These are phyloP conservation scores for Pseudomugil gertrudae DNA, from an alignment of 2,797 vertebrate species.

Conservation along the genomic window DNA sequence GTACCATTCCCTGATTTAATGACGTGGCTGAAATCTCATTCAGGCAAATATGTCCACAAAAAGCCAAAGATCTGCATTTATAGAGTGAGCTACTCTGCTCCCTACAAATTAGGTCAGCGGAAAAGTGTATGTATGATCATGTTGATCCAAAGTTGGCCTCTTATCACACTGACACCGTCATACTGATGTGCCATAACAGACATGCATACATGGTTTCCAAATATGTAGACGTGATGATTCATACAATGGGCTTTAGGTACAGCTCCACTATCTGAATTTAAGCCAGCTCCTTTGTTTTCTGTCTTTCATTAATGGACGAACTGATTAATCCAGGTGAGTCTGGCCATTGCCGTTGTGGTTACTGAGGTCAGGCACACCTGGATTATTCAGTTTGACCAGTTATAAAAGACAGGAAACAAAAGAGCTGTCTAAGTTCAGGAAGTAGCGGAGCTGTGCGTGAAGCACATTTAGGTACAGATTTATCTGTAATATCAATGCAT, in stretches of 20 bases:
- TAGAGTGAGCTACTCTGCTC: background rate
- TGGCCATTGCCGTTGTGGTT: too few relatives aligned
- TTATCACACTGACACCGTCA: background rate
- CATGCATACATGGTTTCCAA: constrained; percentile 5
- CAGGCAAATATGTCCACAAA: background rate
- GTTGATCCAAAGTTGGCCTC: background rate
- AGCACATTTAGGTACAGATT: background rate
- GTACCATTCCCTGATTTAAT: constrained; percentile 46
- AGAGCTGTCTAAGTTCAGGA: too few relatives aligned
- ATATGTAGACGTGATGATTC: background rate
- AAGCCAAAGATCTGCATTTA: background rate
- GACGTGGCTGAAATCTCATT: constrained; percentile 35
- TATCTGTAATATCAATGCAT: background rate
- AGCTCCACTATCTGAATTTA: too few relatives aligned
- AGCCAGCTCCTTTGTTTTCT: too few relatives aligned
- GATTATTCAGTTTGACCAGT: too few relatives aligned
- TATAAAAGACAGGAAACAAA: too few relatives aligned
- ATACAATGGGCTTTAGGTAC: too few relatives aligned
- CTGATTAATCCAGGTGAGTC: too few relatives aligned
- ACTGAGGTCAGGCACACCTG: too few relatives aligned
- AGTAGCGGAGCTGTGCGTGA: too few relatives aligned
- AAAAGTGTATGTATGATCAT: background rate
- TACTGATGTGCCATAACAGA: background rate
- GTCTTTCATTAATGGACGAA: too few relatives aligned
- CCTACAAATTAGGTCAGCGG: background rate